These are phyloP conservation scores for Stenodera caucasica DNA, from an alignment of 2,888 invertebrate genomes.

Conservation along the genomic window DNA sequence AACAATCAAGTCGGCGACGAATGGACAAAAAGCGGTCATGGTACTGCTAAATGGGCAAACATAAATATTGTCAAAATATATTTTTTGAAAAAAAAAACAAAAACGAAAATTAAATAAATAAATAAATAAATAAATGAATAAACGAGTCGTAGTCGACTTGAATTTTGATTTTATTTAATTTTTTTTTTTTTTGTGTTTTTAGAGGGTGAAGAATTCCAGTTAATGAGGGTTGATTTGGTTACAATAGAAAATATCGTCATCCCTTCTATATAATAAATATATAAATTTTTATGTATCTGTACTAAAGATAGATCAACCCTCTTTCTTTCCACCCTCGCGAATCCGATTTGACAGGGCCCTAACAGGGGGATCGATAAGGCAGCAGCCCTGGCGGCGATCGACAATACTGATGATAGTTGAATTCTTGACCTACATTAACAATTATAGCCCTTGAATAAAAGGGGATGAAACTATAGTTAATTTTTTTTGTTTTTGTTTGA, in stretches of 20 bases:
- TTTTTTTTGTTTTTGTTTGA: no score
- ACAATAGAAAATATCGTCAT: no score
- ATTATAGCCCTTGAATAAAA: neutral
- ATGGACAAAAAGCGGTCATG: constrained; percentile 23
- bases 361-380: constrained; percentile 17
- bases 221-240: no score
- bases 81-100: neutral
- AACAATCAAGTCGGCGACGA: constrained; percentile 3
- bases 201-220: no score
- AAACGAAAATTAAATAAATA: neutral
- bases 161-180: neutral
- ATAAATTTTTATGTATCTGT: no score
- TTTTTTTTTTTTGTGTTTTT: no score
- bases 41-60: constrained; percentile 3
- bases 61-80: neutral
- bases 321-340: constrained; percentile 4
- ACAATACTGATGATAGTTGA: neutral
- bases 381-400: constrained; percentile 12
- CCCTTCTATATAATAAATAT: no score
- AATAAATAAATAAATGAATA: no score
- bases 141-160: neutral
- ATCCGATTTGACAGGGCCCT: constrained; percentile 18
- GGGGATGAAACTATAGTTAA: no score
- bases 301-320: neutral
- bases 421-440: constrained; percentile 28